Evolutionary conservation across 2,113 vertebrate genomes (phyloP).

Genomic region (Typhlomys cinereus): DNA sequence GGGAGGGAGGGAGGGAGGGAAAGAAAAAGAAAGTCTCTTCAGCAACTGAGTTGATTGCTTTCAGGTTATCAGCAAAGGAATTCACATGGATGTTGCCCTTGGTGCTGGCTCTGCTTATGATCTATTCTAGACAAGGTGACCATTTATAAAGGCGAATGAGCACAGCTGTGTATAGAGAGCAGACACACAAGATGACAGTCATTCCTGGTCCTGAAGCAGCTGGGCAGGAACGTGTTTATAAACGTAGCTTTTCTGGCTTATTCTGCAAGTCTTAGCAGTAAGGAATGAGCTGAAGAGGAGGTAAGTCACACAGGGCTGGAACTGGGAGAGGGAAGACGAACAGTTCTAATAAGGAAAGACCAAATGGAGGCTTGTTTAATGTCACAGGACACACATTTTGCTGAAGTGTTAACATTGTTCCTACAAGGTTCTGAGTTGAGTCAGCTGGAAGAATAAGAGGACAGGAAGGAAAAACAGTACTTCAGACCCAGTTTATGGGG

Average conservation of each 20-base stretch:
- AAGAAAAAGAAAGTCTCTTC: neutral
- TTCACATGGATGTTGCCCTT: slow-evolving; percentile 19
- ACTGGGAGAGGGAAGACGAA: slow-evolving; percentile 17
- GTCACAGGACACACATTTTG: slow-evolving; percentile 67
- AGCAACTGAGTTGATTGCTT: slow-evolving; percentile 57
- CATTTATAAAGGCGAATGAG: slow-evolving; percentile 64
- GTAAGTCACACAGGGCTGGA: slow-evolving; percentile 25
- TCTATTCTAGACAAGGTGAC: slow-evolving; percentile 68
- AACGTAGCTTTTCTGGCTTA: slow-evolving; percentile 62
- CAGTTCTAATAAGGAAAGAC: slow-evolving; percentile 55
- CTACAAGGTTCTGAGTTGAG: slow-evolving; percentile 53
- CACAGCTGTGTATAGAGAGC: neutral
- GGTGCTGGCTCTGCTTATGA: neutral
- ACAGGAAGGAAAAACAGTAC: slow-evolving; percentile 56
- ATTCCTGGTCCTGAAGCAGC: slow-evolving; percentile 63
- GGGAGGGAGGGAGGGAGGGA: no score
- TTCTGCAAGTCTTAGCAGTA: slow-evolving; percentile 60
- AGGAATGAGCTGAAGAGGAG: slow-evolving; percentile 54
- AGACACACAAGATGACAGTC: slow-evolving; percentile 56
- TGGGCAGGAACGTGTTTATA: slow-evolving; percentile 74
- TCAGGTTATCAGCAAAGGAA: slow-evolving; percentile 63
- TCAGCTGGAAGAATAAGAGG: slow-evolving; percentile 56
- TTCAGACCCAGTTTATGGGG: slow-evolving; percentile 42
- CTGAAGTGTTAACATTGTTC: slow-evolving; percentile 61
- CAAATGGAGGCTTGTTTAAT: slow-evolving; percentile 62